Evolutionary conservation across 2,888 invertebrate genomes (phyloP), one percentile per base, ranked within the genome.

Genomic region (Zootermopsis nevadensis): DNA sequence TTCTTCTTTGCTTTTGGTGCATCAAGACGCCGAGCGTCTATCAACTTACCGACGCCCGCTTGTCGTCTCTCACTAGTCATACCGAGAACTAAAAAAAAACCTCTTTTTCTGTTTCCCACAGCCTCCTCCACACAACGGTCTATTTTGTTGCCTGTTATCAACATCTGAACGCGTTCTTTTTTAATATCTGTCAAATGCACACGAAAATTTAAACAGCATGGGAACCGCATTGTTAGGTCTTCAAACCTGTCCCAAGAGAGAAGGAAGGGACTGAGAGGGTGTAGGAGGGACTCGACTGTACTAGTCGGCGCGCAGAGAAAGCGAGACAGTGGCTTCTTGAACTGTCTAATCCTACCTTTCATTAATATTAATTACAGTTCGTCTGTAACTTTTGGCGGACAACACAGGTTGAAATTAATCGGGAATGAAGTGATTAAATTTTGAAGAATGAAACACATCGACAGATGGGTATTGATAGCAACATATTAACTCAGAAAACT

Each of bases 151-250:
- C 79, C 84, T 85, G 85, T 85, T 85, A 85, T 85, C 85, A 85
- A 82, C 60, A 85, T 83, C 76, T 77, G 82, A 84, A 83, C 84
- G 85, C 82, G 83, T 83, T 84, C 84, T 84, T 84, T 85, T 85
- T 85, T 85, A 85, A 85, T 85, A 85, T 85, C 85, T 85, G 85
- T 85, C 85, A 85, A 85, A 85, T 84, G 85, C 85, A 85, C 84
- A 84, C 85, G 84, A 85, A 79, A 84, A 85, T 85, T 85, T 85
- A 85, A 85, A 85, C 85, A 85, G 84, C 83, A 80, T 42, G 81
- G 53, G 72, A 67, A 76, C 81, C 35, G 83, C 69, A 84, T 85
- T 84, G 84, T 84, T 55, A 79, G 69, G 82, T 83, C 82, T 84
- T 85, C 83, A 85, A 84, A 85, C 83, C 84, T 84, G 85, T 84